These are phyloP conservation scores for Eupleurogrammus muticus DNA, from an alignment of 2,797 vertebrate species.

Conservation along the genomic window DNA sequence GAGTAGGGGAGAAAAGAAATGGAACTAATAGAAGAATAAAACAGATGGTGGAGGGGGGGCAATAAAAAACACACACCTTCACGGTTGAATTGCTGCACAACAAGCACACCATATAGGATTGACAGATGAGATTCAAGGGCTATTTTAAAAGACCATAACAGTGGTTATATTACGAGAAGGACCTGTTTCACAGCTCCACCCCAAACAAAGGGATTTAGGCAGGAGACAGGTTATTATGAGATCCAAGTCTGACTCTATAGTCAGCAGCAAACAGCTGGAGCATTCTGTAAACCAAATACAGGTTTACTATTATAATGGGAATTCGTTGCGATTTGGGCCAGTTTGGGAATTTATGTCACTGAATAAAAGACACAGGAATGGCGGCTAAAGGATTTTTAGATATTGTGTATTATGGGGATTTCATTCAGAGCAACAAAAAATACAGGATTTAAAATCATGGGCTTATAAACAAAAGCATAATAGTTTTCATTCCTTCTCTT, in stretches of 20 bases:
- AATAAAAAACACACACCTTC: slow-evolving; percentile 1
- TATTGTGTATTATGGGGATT: background rate
- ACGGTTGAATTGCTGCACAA: slow-evolving; percentile 4
- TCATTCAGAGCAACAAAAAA: background rate
- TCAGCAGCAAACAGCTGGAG: slow-evolving; percentile 51
- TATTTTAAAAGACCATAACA: slow-evolving; percentile 76
- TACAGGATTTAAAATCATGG: background rate
- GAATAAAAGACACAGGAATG: background rate
- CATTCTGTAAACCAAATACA: slow-evolving; percentile 36
- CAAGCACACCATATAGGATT: slow-evolving; percentile 22
- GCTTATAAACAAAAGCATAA: background rate
- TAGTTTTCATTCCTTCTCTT: background rate
- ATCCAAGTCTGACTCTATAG: slow-evolving; percentile 65
- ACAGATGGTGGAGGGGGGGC: slow-evolving; percentile 6
- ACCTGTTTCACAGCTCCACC: slow-evolving; percentile 81
- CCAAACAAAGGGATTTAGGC: slow-evolving; percentile 79
- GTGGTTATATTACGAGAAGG: slow-evolving; percentile 75
- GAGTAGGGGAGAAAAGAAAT: slow-evolving; percentile 15
- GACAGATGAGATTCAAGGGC: slow-evolving; percentile 53
- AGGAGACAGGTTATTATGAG: slow-evolving; percentile 81
- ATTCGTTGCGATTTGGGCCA: too few species aligned
- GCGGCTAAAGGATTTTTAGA: background rate
- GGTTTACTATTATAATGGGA: slow-evolving; percentile 5
- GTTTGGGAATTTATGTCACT: slow-evolving; percentile 3
- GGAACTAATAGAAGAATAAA: slow-evolving; percentile 27